Evolutionary conservation across 2,888 invertebrate species (phyloP).

Genomic region (Trilocha varians): DNA sequence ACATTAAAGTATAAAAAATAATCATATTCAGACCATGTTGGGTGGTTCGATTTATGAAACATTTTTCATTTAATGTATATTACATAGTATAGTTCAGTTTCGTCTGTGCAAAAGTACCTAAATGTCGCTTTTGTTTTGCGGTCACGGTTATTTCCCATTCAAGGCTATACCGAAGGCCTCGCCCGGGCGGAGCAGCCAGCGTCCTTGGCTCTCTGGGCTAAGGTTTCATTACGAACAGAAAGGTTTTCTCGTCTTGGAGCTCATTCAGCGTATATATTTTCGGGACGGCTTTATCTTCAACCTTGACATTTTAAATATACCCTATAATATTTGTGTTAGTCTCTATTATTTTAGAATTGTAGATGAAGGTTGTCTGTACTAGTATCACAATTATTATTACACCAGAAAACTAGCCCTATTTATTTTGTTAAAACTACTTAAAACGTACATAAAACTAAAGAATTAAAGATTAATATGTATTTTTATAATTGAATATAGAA

Average conservation of each 20-base stretch:
- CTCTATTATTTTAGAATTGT: no score
- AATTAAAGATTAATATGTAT: no score
- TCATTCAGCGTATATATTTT: background rate
- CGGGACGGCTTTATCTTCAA: slow-evolving; percentile 9
- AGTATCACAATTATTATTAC: no score
- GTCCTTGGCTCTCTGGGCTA: slow-evolving; percentile 41
- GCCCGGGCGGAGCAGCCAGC: slow-evolving; percentile 26
- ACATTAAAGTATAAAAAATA: background rate
- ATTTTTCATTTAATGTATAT: background rate
- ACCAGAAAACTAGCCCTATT: no score
- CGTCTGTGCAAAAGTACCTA: background rate
- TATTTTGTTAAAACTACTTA: no score
- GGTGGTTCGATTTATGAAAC: background rate
- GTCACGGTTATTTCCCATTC: slow-evolving; percentile 26
- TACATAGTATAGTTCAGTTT: background rate
- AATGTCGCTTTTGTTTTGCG: background rate
- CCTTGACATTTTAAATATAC: background rate
- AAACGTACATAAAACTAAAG: no score
- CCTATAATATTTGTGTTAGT: no score
- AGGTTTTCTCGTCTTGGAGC: background rate
- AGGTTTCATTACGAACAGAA: background rate
- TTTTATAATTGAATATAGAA: no score
- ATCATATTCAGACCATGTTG: no score
- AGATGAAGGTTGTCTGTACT: no score
- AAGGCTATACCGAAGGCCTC: slow-evolving; percentile 41